phyloP scores from a whole-genome alignment of 1,140 invertebrate species.

The Drosophila ficusphila region DNA sequence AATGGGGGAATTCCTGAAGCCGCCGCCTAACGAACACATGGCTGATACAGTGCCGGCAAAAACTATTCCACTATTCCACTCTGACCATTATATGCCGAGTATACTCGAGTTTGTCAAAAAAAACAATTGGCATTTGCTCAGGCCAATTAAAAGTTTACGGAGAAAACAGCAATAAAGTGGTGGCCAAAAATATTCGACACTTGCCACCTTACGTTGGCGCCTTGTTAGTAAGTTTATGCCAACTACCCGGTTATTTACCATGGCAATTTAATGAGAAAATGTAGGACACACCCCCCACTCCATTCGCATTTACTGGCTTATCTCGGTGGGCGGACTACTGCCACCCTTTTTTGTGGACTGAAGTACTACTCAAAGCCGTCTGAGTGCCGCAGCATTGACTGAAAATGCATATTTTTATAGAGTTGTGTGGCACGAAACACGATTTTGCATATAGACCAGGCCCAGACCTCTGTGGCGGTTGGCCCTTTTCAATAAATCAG shows the following conservation, averaged over 20 bases:
- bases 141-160: constrained; percentile 76
- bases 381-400: constrained; percentile 56
- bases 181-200: constrained; percentile 62
- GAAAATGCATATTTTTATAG: constrained; percentile 24
- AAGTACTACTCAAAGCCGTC: constrained; percentile 67
- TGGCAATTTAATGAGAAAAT: constrained; percentile 81
- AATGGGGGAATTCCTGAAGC: constrained; percentile 16
- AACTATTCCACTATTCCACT: constrained; percentile 15
- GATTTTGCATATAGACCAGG: background rate
- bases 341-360: constrained; percentile 38
- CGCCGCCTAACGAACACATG: constrained; percentile 28
- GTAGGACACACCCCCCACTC: constrained; percentile 56
- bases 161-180: constrained; percentile 49
- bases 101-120: constrained; percentile 16
- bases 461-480: background rate
- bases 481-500: constrained; percentile 48
- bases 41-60: constrained; percentile 19
- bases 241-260: constrained; percentile 67
- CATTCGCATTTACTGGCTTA: constrained; percentile 46
- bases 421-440: constrained; percentile 6
- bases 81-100: constrained; percentile 27
- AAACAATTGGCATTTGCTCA: constrained; percentile 72
- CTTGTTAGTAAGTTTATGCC: constrained; percentile 78
- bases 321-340: constrained; percentile 25
- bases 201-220: constrained; percentile 58